Conservation (phyloP, 2,113 vertebrate species). For the Platycercus adscitus region DNA sequence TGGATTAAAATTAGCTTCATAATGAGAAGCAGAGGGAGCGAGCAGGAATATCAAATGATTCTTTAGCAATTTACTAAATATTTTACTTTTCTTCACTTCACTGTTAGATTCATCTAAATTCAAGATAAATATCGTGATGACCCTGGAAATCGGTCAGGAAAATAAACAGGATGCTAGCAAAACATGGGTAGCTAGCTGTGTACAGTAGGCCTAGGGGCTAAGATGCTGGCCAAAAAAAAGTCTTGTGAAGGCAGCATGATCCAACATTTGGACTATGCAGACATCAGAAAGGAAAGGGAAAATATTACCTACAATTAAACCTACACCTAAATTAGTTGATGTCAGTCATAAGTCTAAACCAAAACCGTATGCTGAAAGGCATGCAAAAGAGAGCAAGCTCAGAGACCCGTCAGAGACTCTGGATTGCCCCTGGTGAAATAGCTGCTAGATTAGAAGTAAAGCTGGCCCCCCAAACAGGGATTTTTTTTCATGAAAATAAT, state of each 20-base stretch:
- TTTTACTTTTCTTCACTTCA: neutral
- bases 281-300: neutral
- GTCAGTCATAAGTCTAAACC: neutral
- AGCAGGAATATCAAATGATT: neutral
- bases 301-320: neutral
- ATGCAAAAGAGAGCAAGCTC: neutral
- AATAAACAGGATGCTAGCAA: neutral
- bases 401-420: neutral
- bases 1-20: neutral
- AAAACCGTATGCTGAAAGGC: neutral
- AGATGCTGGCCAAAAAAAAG: neutral
- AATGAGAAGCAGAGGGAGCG: neutral
- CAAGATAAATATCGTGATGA: neutral
- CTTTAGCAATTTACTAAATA: neutral
- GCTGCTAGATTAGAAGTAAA: neutral
- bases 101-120: neutral
- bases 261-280: neutral
- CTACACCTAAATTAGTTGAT: neutral
- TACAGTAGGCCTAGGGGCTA: neutral
- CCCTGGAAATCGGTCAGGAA: neutral
- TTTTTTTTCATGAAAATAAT: neutral
- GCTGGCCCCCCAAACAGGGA: neutral
- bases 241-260: neutral
- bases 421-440: neutral
- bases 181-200: fast-evolving